Evolutionary conservation across 1,140 invertebrate species (phyloP), one percentile per base, ranked within the genome.

Genomic region (Calephelis nemesis): DNA sequence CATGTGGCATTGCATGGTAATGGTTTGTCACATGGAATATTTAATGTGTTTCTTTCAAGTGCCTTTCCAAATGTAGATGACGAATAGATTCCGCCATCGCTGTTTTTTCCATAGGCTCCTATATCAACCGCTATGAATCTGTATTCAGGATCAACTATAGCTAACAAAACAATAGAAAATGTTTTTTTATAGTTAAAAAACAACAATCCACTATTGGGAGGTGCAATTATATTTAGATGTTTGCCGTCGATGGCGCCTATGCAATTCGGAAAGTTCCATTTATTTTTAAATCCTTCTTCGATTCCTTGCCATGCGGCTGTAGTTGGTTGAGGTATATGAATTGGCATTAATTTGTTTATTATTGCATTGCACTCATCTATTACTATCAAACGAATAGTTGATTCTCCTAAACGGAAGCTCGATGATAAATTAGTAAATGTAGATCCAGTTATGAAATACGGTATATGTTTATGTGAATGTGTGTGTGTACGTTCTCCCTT

Each of bases 1-100:
- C 74, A 74, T 80, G 82, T 40, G 85, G 88, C 39, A 72, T 30
- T 62, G 63, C 58, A 60, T 39, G 68, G 68, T 68, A 71, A 66
- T 65, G 13, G 45, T 74, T 65, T 67, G 15, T 72, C 65, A 45
- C 15, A 40, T 67, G 73, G 69, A 64, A 68, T 66, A 69, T 67
- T 62, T 30, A 71, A 69, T 62, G 65, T 12, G 45, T 68, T 74
- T 48, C 13, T 64, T 65, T 69, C 60, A 69, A 67, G 48, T 62
- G 48, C 67, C 47, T 69, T 65, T 62, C 60, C 67, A 62, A 63
- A 70, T 47, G 42, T 63, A 39, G 68, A 65, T 39, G 50, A 65
- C 68, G 62, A 47, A 67, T 19, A 67, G 58, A 73, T 70, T 65
- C 73, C 73, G 12, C 70, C 69, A 65, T 75, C 73, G 45, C 68